Conservation (phyloP, 1,140 invertebrate genomes). For the Helicorthomorpha holstii region DNA sequence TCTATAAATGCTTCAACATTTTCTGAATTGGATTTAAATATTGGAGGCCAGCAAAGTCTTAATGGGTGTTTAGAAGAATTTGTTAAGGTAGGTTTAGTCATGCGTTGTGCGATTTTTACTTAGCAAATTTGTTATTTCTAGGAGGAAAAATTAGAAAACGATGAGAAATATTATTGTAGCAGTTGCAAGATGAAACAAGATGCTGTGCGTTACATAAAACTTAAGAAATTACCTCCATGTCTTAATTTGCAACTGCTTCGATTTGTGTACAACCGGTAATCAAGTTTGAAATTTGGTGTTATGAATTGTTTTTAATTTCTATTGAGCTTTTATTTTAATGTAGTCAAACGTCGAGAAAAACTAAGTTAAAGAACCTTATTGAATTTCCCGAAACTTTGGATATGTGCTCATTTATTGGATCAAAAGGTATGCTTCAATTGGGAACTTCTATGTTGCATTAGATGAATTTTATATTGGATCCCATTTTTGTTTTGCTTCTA, state of each 20-base stretch:
- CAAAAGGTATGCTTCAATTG: conserved; percentile 3
- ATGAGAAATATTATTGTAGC: conserved; percentile 45
- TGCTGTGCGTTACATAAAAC: conserved; percentile 39
- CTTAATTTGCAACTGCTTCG: conserved; percentile 48
- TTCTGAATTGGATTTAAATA: conserved; percentile 46
- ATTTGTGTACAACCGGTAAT: conserved; percentile 46
- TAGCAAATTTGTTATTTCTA: conserved; percentile 9
- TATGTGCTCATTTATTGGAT: conserved; percentile 37
- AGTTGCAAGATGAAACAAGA: conserved; percentile 42
- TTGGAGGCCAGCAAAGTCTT: conserved; percentile 35
- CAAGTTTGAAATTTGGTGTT: background rate
- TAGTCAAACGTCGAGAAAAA: conserved; percentile 42
- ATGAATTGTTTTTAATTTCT: background rate
- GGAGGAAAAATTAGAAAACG: conserved; percentile 44
- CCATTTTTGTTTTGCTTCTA: no score
- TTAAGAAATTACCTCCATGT: conserved; percentile 44
- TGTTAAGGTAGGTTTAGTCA: conserved; percentile 24
- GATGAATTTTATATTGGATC: no score
- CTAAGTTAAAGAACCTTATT: conserved; percentile 46
- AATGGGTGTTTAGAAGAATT: conserved; percentile 43
- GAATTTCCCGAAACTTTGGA: conserved; percentile 49
- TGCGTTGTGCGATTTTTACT: background rate
- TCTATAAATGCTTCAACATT: conserved; percentile 40
- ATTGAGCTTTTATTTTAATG: conserved; percentile 13
- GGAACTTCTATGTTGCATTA: no score